A percentile compares a stretch with the other conserved stretches of the same genome.
Conservation (phyloP, 2,888 invertebrate species). For the Scotopteryx bipunctaria region DNA sequence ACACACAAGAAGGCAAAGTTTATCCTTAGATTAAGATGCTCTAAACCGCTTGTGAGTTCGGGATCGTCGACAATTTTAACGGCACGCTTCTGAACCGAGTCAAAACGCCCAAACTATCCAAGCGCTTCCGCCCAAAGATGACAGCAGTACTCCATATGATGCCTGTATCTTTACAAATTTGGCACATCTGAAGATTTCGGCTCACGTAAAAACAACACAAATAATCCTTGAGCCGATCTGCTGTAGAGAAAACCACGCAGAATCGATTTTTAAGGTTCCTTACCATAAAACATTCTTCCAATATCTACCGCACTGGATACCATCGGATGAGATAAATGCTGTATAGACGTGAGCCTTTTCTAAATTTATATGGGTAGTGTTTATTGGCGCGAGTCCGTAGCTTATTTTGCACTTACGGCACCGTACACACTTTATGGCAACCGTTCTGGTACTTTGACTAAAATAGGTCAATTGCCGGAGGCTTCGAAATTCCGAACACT, state of each 20-base stretch:
- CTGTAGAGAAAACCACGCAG: constrained; percentile 26
- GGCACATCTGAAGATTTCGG: not conserved
- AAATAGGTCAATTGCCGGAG: constrained; percentile 34
- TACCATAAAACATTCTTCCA: constrained; percentile 39
- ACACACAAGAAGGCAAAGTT: no score
- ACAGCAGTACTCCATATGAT: no score
- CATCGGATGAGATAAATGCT: constrained; percentile 41
- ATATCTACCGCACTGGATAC: constrained; percentile 38
- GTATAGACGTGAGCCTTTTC: constrained; percentile 44
- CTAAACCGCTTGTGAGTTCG: no score
- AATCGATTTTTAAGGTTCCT: constrained; percentile 36
- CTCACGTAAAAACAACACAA: not conserved
- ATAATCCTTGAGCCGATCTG: constrained; percentile 6
- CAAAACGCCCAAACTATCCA: no score
- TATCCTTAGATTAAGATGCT: no score
- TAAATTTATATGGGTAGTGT: constrained; percentile 44
- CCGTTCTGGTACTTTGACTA: constrained; percentile 23
- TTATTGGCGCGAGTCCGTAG: constrained; percentile 32
- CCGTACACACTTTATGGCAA: constrained; percentile 25
- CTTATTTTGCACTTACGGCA: constrained; percentile 36
- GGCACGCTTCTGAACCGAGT: no score
- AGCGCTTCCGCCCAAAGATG: no score
- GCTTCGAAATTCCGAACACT: constrained; percentile 10
- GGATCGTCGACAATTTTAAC: no score
- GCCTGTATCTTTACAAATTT: no score